A percentile compares a stretch with the other conserved stretches of the same genome.
Evolutionary conservation across 2,113 vertebrate species (phyloP).

Genomic region (Platycercus adscitus): DNA sequence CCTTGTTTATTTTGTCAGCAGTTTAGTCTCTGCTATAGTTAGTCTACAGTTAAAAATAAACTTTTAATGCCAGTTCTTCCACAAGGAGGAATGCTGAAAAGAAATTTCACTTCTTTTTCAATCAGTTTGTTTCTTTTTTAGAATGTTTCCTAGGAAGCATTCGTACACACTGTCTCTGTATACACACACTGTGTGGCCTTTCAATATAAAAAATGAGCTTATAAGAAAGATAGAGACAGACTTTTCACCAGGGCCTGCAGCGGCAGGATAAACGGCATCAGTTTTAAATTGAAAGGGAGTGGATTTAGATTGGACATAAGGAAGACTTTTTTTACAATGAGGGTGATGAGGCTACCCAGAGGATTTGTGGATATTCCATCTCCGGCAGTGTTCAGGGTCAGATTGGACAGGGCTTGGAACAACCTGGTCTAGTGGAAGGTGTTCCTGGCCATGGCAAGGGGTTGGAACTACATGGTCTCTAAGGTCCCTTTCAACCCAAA

Average conservation of each 20-base stretch:
- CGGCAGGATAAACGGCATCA: rapidly evolving
- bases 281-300: not conserved
- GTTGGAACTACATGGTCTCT: not conserved
- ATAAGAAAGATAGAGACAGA: not conserved
- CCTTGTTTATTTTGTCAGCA: not conserved
- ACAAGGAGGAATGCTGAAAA: not conserved
- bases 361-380: not conserved
- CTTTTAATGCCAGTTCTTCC: not conserved
- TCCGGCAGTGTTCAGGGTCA: not conserved
- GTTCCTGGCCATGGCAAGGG: not conserved
- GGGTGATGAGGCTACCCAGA: not conserved
- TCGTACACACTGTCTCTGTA: not conserved
- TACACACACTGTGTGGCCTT: not conserved
- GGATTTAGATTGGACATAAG: not conserved
- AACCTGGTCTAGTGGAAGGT: not conserved
- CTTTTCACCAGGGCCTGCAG: not conserved
- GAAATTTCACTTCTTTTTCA: not conserved
- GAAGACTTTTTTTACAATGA: not conserved
- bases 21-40: not conserved
- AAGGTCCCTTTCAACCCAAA: not conserved
- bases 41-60: not conserved
- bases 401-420: not conserved
- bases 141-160: not conserved
- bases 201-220: not conserved
- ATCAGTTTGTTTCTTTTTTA: not conserved